Conservation (phyloP, 2,888 invertebrate genomes). For the Erebia epiphron region DNA sequence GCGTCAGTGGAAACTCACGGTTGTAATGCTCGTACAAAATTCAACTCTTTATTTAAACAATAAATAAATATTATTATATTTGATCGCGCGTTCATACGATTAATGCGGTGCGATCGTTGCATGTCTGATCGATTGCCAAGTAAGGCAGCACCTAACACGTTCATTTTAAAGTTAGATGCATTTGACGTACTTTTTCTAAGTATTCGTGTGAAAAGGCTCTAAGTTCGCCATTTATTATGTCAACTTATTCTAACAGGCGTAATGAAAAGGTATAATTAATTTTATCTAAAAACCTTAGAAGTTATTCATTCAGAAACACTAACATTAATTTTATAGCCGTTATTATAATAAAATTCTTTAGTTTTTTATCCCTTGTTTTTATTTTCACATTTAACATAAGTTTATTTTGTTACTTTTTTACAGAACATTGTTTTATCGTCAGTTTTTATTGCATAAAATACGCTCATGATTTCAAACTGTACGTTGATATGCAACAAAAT, state of each 20-base stretch:
- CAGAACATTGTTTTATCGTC: not conserved
- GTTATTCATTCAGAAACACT: slow-evolving; percentile 3
- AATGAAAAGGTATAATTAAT: not conserved
- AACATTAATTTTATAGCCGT: not conserved
- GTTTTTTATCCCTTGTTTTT: slow-evolving; percentile 17
- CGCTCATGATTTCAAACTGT: too few relatives aligned
- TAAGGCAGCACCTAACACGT: too few relatives aligned
- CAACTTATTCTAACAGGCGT: not conserved
- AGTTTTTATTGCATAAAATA: not conserved
- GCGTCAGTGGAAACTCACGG: too few relatives aligned
- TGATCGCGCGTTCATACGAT: too few relatives aligned
- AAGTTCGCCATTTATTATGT: not conserved
- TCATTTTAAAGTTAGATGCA: too few relatives aligned
- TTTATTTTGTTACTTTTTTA: not conserved
- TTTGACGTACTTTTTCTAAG: not conserved
- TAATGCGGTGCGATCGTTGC: too few relatives aligned
- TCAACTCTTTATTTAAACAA: too few relatives aligned
- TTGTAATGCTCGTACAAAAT: too few relatives aligned
- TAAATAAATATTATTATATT: too few relatives aligned
- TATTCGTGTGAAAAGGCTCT: not conserved
- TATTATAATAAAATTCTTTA: slow-evolving; percentile 1
- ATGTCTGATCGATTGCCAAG: too few relatives aligned
- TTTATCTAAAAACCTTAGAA: slow-evolving; percentile 10
- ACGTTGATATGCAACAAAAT: too few relatives aligned
- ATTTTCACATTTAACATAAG: not conserved